Percentiles rank a stretch among this genome's conserved stretches.
phyloP scores from a whole-genome alignment of 2,113 vertebrate genomes.

The Ailuropoda melanoleuca region DNA sequence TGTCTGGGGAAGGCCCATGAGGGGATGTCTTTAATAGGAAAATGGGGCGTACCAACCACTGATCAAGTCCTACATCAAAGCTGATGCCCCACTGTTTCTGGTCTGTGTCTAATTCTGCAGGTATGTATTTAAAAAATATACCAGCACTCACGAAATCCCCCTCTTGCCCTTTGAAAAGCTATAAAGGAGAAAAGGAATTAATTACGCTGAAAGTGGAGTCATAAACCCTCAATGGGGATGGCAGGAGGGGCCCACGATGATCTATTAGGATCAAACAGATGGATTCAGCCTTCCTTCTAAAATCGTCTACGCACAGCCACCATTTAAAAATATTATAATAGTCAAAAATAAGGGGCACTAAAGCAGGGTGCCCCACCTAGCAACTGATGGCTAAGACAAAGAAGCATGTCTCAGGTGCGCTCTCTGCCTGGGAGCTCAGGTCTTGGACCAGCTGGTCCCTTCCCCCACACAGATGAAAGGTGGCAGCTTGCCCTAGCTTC shows the following conservation, averaged over 20 bases:
- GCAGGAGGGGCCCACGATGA: not conserved
- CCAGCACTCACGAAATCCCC: not conserved
- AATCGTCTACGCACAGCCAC: not conserved
- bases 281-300: not conserved
- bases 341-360: not conserved
- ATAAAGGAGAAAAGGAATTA: not conserved
- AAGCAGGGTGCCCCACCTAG: not conserved
- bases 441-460: not conserved
- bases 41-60: rapidly evolving
- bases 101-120: not conserved
- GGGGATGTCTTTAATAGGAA: not conserved
- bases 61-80: not conserved
- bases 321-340: not conserved
- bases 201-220: not conserved
- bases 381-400: rapidly evolving
- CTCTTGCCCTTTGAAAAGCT: not conserved
- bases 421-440: not conserved
- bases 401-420: rapidly evolving
- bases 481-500: not conserved
- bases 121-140: not conserved
- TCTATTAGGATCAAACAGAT: not conserved
- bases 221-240: not conserved
- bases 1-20: rapidly evolving
- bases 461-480: not conserved
- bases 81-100: not conserved